These are phyloP conservation scores for Nemurella pictetii DNA, from an alignment of 2,888 invertebrate species.

Conservation along the genomic window DNA sequence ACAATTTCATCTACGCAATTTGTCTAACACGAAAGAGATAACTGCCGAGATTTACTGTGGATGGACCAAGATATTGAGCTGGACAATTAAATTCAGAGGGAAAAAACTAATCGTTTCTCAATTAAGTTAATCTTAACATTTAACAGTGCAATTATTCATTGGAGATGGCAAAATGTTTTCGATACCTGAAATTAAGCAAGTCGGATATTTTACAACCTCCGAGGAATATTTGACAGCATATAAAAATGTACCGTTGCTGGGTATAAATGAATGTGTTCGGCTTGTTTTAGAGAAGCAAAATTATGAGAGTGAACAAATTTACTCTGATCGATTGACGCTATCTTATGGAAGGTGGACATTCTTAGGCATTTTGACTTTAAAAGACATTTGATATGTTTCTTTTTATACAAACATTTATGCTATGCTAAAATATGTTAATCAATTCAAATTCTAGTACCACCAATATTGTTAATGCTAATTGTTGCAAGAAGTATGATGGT, in stretches of 20 bases:
- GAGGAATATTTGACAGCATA: neutral
- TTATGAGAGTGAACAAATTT: neutral
- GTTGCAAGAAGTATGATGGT: slow-evolving; percentile 33
- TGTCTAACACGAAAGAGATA: neutral
- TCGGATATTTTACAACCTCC: too few relatives aligned
- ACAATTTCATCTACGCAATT: neutral
- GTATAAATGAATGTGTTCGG: neutral
- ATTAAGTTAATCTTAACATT: neutral
- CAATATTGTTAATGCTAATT: slow-evolving; percentile 20
- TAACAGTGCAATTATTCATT: too few relatives aligned
- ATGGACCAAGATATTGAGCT: slow-evolving; percentile 23
- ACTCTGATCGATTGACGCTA: neutral
- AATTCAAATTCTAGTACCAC: slow-evolving; percentile 26
- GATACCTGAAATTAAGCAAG: too few relatives aligned
- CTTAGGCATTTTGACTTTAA: slow-evolving; percentile 18
- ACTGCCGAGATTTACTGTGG: neutral
- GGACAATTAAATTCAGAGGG: neutral
- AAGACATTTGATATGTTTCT: slow-evolving; percentile 27
- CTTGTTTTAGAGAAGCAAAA: neutral
- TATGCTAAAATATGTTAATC: slow-evolving; percentile 20
- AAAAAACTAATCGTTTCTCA: too few relatives aligned
- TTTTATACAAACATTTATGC: slow-evolving; percentile 25
- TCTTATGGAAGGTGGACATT: slow-evolving; percentile 21
- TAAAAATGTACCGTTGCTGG: neutral
- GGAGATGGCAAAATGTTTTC: too few relatives aligned